Conservation (phyloP, 1,140 invertebrate genomes). For the Lucilia cuprina region DNA sequence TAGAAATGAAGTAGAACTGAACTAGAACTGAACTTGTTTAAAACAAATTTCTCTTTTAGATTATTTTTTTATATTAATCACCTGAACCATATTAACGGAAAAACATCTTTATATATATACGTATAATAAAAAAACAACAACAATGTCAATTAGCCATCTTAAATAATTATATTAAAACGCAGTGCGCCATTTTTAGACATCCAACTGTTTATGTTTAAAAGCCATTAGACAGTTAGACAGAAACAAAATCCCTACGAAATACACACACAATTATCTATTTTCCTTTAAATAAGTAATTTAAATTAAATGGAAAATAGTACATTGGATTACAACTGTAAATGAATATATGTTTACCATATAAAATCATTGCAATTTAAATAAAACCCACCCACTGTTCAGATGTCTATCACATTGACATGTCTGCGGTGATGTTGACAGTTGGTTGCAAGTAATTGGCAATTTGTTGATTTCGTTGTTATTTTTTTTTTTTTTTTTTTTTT, state of each 20-base stretch:
- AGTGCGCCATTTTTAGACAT: too few species aligned
- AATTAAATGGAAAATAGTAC: background rate
- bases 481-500: background rate
- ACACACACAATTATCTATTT: background rate
- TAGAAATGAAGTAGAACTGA: too few species aligned
- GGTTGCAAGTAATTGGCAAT: constrained; percentile 6
- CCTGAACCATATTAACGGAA: too few species aligned
- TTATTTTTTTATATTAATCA: too few species aligned
- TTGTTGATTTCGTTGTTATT: constrained; percentile 7
- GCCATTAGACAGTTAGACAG: background rate
- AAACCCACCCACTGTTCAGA: background rate
- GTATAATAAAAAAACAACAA: too few species aligned
- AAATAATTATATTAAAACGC: too few species aligned
- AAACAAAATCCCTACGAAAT: background rate
- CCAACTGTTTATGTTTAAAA: background rate
- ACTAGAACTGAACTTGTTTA: too few species aligned
- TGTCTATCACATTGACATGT: constrained; percentile 10
- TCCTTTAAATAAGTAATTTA: background rate
- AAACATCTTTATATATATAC: too few species aligned
- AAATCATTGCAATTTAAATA: background rate
- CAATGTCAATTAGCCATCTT: too few species aligned
- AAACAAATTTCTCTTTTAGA: too few species aligned
- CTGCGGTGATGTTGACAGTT: constrained; percentile 9
- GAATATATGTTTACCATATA: background rate
- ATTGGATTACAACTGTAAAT: background rate